Base-by-base conservation (phyloP, 2,888 invertebrate species). In the Muschampia plurimacula region DNA sequence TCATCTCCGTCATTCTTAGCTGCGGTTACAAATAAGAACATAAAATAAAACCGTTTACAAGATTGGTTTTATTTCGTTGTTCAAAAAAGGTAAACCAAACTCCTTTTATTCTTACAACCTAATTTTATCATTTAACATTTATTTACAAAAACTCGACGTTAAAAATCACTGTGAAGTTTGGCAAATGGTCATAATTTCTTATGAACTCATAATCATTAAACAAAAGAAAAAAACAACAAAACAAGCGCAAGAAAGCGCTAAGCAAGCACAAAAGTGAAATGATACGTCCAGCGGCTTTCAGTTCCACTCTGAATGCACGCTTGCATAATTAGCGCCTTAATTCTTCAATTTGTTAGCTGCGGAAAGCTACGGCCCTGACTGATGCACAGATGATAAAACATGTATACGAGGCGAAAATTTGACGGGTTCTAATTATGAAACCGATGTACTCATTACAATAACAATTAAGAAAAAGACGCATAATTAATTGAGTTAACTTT, bases 291-390 rank as follows among this genome's bases (percentile, higher is more conserved):
- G 22, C 62, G 44, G 65, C 74, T 74, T 74, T 74, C 74, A 59
- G 79, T 79, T 78, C 78, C 79, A 79, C 76, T 79, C 79, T 77
- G 67, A 76, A 77, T 77, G 75, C 66, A 46, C 65, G 77, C 76
- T 78, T 76, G 77, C 77, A 76, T 75, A 78, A 78, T 75, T 74
- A 71, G 44, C 28, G 41, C 52, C 65, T 60, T 72, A 67, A 71
- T 60, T 60, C 12, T 32, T 59, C 5, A 32, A 32, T 32, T 65
- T 65, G 70, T 28, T 57, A 12, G 36, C 66, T 66, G 52, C 52
- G 10, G 36, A 13, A 65, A 52, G 60, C 39, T 36, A 39, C 39
- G 39, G 36, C 60, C 36, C 49, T 28, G 49, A 65, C 49, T 28
- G 49, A 65, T 52, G 60, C 39, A 60, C 39, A 36, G 60, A 60